These are phyloP conservation scores for Indicator maculatus DNA, from an alignment of 2,113 vertebrate species.

Conservation along the genomic window DNA sequence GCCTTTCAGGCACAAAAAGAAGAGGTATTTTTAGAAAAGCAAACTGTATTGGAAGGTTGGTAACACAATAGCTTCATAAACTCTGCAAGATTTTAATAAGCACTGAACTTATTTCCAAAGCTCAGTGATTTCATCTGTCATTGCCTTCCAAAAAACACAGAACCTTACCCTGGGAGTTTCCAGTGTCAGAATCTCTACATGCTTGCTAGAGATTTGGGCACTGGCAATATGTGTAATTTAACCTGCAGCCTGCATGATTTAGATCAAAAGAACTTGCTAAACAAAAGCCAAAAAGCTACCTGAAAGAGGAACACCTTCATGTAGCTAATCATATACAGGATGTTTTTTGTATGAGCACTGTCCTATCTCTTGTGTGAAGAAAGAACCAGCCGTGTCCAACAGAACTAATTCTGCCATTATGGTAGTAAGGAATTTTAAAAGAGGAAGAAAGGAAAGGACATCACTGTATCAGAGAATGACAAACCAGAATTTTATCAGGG, in stretches of 20 bases:
- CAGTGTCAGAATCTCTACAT: neutral
- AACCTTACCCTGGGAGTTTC: neutral
- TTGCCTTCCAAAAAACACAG: neutral
- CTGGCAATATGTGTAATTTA: neutral
- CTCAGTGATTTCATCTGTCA: slow-evolving; percentile 2
- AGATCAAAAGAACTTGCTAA: neutral
- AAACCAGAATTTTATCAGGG: neutral
- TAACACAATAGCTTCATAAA: slow-evolving; percentile 25
- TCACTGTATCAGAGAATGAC: neutral
- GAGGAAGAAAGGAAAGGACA: neutral
- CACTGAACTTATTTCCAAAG: slow-evolving; percentile 6
- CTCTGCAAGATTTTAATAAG: neutral
- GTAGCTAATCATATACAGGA: rapidly evolving
- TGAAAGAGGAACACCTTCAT: neutral
- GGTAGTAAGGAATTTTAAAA: neutral
- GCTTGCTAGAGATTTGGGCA: neutral
- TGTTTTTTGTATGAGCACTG: neutral
- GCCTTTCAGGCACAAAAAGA: neutral
- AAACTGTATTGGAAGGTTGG: slow-evolving; percentile 1
- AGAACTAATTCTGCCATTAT: neutral
- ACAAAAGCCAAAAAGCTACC: neutral
- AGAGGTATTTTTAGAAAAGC: slow-evolving; percentile 24
- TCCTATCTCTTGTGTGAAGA: neutral
- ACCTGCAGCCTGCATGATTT: neutral
- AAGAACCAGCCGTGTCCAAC: neutral